Evolutionary conservation across 2,113 vertebrate species (phyloP).

Genomic region (Tylochromis polylepis): DNA sequence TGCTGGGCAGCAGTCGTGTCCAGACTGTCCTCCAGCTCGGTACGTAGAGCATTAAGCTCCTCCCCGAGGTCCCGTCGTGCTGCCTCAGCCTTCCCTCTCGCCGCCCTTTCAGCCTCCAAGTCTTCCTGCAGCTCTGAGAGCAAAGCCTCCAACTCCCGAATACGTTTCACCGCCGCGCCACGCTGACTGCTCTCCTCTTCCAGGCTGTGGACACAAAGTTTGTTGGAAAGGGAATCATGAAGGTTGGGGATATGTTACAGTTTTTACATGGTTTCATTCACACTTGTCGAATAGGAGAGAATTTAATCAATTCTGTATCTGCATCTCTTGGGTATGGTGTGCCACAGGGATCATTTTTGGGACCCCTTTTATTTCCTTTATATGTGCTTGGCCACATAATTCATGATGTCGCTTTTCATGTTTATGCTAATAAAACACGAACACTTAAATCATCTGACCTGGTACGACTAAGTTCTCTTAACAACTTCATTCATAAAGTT

Average conservation of each 20-base stretch:
- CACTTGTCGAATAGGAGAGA: neutral
- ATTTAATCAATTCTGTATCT: neutral
- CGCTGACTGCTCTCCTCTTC: slow-evolving; percentile 88
- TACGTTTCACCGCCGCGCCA: slow-evolving; percentile 81
- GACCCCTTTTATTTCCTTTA: neutral
- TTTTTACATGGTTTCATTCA: neutral
- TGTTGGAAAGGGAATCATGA: neutral
- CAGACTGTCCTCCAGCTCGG: slow-evolving; percentile 91
- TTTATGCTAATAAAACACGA: neutral
- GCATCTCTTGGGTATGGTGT: accelerated
- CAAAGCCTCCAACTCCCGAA: slow-evolving; percentile 86
- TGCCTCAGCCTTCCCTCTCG: slow-evolving; percentile 86
- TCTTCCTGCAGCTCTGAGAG: slow-evolving; percentile 92
- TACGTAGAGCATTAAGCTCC: slow-evolving; percentile 88
- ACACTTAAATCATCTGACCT: neutral
- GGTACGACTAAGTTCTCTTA: accelerated
- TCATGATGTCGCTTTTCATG: neutral
- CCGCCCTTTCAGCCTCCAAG: slow-evolving; percentile 80
- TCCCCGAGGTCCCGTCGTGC: slow-evolving; percentile 87
- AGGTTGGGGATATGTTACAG: neutral
- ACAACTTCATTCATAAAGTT: neutral
- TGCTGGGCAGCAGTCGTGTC: slow-evolving; percentile 91
- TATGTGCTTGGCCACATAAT: neutral
- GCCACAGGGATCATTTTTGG: neutral
- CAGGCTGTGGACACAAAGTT: slow-evolving; percentile 64